These are phyloP conservation scores for Thera britannica DNA, from an alignment of 2,888 invertebrate genomes.

Conservation along the genomic window DNA sequence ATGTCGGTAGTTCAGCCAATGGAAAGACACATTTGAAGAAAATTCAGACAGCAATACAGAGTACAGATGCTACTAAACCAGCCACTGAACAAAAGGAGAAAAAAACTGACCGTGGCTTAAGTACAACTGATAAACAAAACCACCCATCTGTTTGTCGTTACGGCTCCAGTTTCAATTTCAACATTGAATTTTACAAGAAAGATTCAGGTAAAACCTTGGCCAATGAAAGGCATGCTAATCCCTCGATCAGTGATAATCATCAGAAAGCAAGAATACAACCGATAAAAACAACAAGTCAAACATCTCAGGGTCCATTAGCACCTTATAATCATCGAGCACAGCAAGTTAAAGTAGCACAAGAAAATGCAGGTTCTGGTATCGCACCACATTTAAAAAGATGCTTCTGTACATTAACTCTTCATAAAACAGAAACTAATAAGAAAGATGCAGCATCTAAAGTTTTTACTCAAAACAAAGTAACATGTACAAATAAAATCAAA, in stretches of 20 bases:
- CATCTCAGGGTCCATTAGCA: slow-evolving; percentile 5
- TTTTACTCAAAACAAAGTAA: slow-evolving; percentile 3
- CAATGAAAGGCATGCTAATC: not conserved
- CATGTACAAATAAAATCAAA: slow-evolving; percentile 17
- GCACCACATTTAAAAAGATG: slow-evolving; percentile 46
- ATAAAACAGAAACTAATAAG: slow-evolving; percentile 20
- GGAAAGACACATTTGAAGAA: slow-evolving; percentile 10
- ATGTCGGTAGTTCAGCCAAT: slow-evolving; percentile 27
- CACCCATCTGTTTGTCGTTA: slow-evolving; percentile 34
- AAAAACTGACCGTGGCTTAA: slow-evolving; percentile 13
- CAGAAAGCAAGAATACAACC: slow-evolving; percentile 8
- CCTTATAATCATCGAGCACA: slow-evolving; percentile 12
- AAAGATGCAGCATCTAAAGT: not conserved
- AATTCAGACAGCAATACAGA: slow-evolving; percentile 14
- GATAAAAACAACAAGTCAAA: slow-evolving; percentile 13
- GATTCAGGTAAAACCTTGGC: slow-evolving; percentile 2
- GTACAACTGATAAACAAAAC: slow-evolving; percentile 12
- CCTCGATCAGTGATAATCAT: not conserved
- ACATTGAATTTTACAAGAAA: slow-evolving; percentile 44
- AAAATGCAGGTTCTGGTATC: slow-evolving; percentile 37
- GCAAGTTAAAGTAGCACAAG: slow-evolving; percentile 30
- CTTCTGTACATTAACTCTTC: slow-evolving; percentile 46
- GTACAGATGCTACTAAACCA: slow-evolving; percentile 2
- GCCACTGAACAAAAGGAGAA: not conserved
- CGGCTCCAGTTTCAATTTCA: slow-evolving; percentile 43